Base-by-base conservation (phyloP, 2,888 invertebrate species). In the Epinotia bilunana region DNA sequence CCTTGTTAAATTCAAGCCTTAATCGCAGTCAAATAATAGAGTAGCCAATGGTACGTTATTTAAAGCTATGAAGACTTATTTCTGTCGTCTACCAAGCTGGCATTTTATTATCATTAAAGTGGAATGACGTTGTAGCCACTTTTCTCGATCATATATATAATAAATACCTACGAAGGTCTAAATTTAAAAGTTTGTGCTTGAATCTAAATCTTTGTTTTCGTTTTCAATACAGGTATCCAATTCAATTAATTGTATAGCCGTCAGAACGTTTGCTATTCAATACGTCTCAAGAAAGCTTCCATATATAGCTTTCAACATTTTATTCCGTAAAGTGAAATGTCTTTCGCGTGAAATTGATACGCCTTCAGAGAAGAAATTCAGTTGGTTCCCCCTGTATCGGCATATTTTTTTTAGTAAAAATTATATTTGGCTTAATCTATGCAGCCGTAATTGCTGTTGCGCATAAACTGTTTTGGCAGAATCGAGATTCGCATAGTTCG, bases 311-410 rank as follows among this genome's bases (percentile, higher is more conserved):
- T 53, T n/a, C 65, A 64, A 23, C 49, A 65, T 53, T 65, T 65
- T 65, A 53, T 65, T 49, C 53, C n/a, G 13, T 65, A 53, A 65
- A 64, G 64, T 49, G 49, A 16, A 49, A 49, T 53, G 64, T 53
- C 28, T 28, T 28, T 53, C n/a, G 16, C 53, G n/a, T 28, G 23
- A 23, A 43, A 68, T 57, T 43, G 20, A 58, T 68, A 43, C 23
- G 57, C 53, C 28, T 28, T 28, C n/a, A 39, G 39, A 43, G 57
- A 58, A 69, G 16, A 69, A 23, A 69, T 69, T 69, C 23, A 58
- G 57, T 65, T 49, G n/a, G n/a, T n/a, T n/a, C n/a, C n/a, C n/a
- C n/a, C n/a, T n/a, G n/a, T n/a, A n/a, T n/a, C n/a, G n/a, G n/a
- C n/a, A n/a, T n/a, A n/a, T n/a, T n/a, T n/a, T n/a, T n/a, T n/a